Evolutionary conservation across 2,797 vertebrate genomes (phyloP), one percentile per base, ranked within the genome.

Genomic region (Xerus rutilus): DNA sequence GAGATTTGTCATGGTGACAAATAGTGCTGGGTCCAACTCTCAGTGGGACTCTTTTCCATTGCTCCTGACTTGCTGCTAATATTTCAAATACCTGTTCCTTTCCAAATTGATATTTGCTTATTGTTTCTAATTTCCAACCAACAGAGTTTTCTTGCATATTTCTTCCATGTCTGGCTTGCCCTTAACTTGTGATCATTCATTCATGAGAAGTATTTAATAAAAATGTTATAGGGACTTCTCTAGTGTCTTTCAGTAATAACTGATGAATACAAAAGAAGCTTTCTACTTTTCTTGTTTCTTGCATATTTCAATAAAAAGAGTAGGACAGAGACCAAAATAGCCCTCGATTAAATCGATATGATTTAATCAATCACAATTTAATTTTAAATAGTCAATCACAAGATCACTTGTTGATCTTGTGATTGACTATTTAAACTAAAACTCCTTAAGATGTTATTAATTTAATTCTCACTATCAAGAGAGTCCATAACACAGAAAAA

Each of bases 121-220:
- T 88, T 85, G 32, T 70, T 84, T 65, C 90, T 92, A 62, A 89
- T 89, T 95, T 86, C 69, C 79, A 73, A 92, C 57, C 86, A 78
- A 17, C 32, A 28, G 62, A 20, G 6, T 77, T 78, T 74, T 69
- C 39, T 86, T 86, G 43, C 35, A 32, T 28, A 23, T 91, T 95
- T 97, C 45, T 83, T 73, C 74, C 32, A 6, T 62, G 6, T 39
- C 39, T 94, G 79, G 10, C 79, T 84, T 85, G 54, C 30, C 62
- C 21, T 92, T 77, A 76, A 23, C 84, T 59, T 67, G 32, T 32
- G 59, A 52, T 52, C 76, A 3, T 65, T 86, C 43, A 47, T 76
- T 77, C 17, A 1, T 64, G 39, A 45, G 52, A 35, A 39, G 0
- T 14, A n/a, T 74, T 86, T 43, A 62, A 64, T 70, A 83, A 78